These are phyloP conservation scores for Tamias sibiricus DNA, from an alignment of 2,113 vertebrate species.

Conservation along the genomic window DNA sequence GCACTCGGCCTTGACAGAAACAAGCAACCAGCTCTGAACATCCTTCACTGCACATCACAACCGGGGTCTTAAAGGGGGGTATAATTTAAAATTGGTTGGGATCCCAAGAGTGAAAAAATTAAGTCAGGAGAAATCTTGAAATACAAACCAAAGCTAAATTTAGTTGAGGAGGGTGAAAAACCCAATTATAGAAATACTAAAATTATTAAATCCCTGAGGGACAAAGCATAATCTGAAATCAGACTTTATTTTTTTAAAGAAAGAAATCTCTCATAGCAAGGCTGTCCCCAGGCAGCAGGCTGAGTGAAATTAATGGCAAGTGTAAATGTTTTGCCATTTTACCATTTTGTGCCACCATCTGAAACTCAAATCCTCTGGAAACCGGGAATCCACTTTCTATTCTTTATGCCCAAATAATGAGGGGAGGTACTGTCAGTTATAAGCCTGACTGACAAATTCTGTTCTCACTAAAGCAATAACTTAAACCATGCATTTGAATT, in stretches of 20 bases:
- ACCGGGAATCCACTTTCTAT: not conserved
- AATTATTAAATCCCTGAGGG: constrained; percentile 41
- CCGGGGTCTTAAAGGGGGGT: not conserved
- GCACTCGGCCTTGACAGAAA: not conserved
- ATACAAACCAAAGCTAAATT: constrained; percentile 47
- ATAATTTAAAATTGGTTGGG: not conserved
- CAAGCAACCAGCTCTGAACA: not conserved
- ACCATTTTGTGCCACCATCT: not conserved
- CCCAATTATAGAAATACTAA: constrained; percentile 26
- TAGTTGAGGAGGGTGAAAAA: not conserved
- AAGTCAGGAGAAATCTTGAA: not conserved
- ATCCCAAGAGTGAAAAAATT: not conserved
- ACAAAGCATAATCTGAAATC: constrained; percentile 50
- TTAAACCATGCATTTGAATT: not conserved
- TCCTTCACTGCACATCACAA: accelerated
- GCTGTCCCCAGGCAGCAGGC: not conserved
- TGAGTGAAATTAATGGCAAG: not conserved
- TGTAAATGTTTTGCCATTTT: not conserved
- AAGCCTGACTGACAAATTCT: not conserved
- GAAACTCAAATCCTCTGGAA: not conserved
- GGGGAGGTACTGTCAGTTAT: not conserved
- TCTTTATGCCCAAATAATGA: not conserved
- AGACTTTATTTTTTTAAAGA: not conserved
- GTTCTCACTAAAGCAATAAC: not conserved
- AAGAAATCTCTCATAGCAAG: not conserved